Evolutionary conservation across 92 coral and sea anemone genomes (phyloP), one percentile per base, ranked within the genome.

Genomic region (Porites evermanni): DNA sequence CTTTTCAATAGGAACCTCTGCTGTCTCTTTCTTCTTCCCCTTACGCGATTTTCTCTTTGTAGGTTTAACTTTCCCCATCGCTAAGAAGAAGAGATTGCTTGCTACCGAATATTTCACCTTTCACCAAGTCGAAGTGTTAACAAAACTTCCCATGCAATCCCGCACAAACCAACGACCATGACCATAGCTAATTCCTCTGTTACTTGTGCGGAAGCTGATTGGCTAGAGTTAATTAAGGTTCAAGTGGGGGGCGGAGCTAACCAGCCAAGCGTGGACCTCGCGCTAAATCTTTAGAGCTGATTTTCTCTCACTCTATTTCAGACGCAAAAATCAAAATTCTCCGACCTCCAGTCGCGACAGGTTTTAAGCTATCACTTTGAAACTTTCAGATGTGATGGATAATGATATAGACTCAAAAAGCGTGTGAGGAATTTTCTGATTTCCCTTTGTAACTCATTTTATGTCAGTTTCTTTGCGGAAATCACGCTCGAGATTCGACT

Each of bases 231-330:
- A 69, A 69, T 69, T 69, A 69, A 69, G 53, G 74, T 69, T 69
- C 74, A 69, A 69, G 74, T 69, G 38, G 74, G 74, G 74, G 74
- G 53, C 51, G 74, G 74, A 69, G 74, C 74, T 69, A 69, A 67
- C 72, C 72, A 67, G 72, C 72, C 71, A 67, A 67, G 38, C 16
- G 20, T 63, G 20, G 67, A 63, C 67, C 67, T 67, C 44, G 72
- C 72, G 72, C 72, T 67, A 67, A 67, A 67, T 67, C 72, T 67
- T 67, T 67, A 67, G 72, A 67, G 72, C 72, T 67, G 50, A 67
- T 67, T 67, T 23, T 67, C 72, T 67, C 71, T 67, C 72, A 67
- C 72, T 67, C 72, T 67, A 67, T 67, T 67, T 67, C 20, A 19
- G 72, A 67, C 26, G 72, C 72, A 67, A 67, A 67, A 67, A 67